Conservation (phyloP, 2,888 invertebrate species). For the Drosophila macrothrix region DNA sequence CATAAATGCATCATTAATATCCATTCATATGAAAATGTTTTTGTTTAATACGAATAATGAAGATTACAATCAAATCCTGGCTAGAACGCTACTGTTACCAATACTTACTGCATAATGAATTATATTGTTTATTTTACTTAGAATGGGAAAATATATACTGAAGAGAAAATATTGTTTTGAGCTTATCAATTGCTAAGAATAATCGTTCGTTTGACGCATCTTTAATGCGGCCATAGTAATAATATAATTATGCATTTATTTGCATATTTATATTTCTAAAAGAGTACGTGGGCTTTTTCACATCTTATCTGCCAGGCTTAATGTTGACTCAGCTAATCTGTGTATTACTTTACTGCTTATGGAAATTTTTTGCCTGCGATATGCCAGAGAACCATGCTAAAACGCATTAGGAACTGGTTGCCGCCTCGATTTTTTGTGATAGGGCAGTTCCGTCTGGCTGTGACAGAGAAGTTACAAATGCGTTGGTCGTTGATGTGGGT, state of each 20-base stretch:
- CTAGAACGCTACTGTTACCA: background rate
- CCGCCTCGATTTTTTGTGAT: background rate
- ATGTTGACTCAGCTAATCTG: slow-evolving; percentile 27
- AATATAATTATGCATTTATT: background rate
- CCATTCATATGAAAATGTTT: no score
- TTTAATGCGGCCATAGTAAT: background rate
- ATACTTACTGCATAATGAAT: background rate
- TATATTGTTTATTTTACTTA: background rate
- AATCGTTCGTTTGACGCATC: background rate
- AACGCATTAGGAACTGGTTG: slow-evolving; percentile 31
- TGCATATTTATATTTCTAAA: background rate
- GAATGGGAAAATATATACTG: background rate
- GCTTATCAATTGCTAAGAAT: background rate
- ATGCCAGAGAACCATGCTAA: slow-evolving; percentile 1
- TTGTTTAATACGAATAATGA: background rate
- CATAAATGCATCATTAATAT: background rate
- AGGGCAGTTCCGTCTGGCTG: slow-evolving; percentile 12
- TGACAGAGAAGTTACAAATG: slow-evolving; percentile 5
- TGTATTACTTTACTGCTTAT: background rate
- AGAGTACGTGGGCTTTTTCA: background rate
- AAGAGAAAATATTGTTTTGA: background rate
- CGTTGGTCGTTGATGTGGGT: background rate
- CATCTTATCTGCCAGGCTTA: background rate
- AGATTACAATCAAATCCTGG: background rate
- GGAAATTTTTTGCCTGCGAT: slow-evolving; percentile 17